Evolutionary conservation across 2,113 vertebrate genomes (phyloP).

Genomic region (Catharus minimus): DNA sequence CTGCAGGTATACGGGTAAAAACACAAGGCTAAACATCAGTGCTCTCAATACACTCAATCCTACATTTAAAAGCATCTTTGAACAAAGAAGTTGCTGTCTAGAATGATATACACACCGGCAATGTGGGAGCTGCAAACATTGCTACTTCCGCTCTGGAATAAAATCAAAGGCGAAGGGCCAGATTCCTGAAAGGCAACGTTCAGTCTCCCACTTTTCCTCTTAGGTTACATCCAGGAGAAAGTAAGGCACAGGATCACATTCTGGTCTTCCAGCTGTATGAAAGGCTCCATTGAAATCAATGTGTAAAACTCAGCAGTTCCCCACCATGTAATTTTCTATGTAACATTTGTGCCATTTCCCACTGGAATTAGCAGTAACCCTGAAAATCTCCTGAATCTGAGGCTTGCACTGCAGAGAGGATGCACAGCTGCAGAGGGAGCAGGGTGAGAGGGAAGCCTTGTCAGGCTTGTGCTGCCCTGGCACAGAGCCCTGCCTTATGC

Average conservation of each 20-base stretch:
- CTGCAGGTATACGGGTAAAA: slow-evolving; percentile 39
- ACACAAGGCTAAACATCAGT: not conserved
- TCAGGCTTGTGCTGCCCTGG: not conserved
- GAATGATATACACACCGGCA: slow-evolving; percentile 1
- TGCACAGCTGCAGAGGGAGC: not conserved
- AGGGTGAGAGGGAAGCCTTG: not conserved
- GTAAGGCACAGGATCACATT: slow-evolving; percentile 28
- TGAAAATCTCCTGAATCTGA: not conserved
- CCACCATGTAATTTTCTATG: not conserved
- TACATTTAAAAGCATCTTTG: slow-evolving; percentile 48
- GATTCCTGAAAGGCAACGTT: slow-evolving; percentile 23
- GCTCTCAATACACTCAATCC: not conserved
- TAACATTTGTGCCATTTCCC: slow-evolving; percentile 9
- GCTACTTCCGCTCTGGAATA: slow-evolving; percentile 46
- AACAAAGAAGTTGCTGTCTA: slow-evolving; percentile 46
- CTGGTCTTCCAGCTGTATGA: not conserved
- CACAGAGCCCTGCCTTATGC: not conserved
- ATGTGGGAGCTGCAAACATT: not conserved
- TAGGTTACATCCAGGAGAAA: slow-evolving; percentile 40
- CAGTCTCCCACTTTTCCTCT: slow-evolving; percentile 38
- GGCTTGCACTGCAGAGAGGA: not conserved
- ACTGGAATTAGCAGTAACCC: not conserved
- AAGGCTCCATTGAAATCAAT: slow-evolving; percentile 22
- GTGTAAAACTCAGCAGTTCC: slow-evolving; percentile 26
- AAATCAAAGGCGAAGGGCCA: slow-evolving; percentile 21